Percentiles rank a stretch among this genome's conserved stretches.
These are phyloP conservation scores for Astatotilapia flaviijosephi DNA, from an alignment of 2,113 vertebrate genomes.

Conservation along the genomic window DNA sequence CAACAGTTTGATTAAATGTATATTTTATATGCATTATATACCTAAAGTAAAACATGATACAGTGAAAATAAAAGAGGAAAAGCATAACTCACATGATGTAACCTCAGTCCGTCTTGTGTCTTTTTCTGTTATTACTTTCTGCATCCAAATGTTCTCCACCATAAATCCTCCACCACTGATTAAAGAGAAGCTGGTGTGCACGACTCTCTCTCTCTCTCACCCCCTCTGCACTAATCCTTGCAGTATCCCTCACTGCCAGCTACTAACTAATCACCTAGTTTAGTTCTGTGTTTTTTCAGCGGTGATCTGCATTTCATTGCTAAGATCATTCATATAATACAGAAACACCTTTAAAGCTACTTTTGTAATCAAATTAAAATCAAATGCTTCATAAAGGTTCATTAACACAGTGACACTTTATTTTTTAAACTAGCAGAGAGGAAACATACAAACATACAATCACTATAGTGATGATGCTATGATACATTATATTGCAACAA, in stretches of 20 bases:
- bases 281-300: not conserved
- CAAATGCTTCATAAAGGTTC: not conserved
- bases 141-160: conserved; percentile 9
- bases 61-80: not conserved
- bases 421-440: not conserved
- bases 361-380: not conserved
- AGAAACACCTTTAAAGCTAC: not conserved
- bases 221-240: conserved; percentile 43
- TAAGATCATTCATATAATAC: not conserved
- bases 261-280: not conserved
- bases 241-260: conserved; percentile 25
- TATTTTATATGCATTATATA: not conserved
- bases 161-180: conserved; percentile 20
- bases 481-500: not conserved
- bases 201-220: not conserved
- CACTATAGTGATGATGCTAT: accelerated
- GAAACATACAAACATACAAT: not conserved
- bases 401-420: not conserved
- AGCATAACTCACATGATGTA: conserved; percentile 6
- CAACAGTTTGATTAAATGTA: not conserved
- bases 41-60: not conserved
- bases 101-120: not conserved
- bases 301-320: not conserved
- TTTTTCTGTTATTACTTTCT: not conserved
- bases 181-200: not conserved